Evolutionary conservation across 2,888 invertebrate genomes (phyloP).

Genomic region (Hyposoter dolosus): DNA sequence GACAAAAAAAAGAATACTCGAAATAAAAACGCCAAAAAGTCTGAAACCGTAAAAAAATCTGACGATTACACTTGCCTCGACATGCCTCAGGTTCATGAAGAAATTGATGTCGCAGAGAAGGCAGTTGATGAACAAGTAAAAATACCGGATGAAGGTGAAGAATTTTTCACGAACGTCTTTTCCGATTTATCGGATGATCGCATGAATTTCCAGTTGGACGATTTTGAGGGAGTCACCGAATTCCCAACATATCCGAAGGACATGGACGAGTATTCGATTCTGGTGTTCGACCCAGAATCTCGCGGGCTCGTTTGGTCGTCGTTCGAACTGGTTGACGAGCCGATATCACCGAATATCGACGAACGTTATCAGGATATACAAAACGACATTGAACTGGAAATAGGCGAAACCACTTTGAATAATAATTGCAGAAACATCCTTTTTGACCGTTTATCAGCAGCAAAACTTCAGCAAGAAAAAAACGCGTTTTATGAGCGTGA

Average conservation of each 20-base stretch:
- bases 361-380: neutral
- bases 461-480: neutral
- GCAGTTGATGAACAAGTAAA: neutral
- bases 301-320: slow-evolving; percentile 42
- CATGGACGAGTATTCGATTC: slow-evolving; percentile 52
- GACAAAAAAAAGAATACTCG: neutral
- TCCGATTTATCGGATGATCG: neutral
- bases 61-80: neutral
- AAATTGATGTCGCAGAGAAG: neutral
- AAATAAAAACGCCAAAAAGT: neutral
- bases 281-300: slow-evolving; percentile 40
- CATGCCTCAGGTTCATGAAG: neutral
- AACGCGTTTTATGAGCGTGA: neutral
- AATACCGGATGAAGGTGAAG: neutral
- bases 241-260: slow-evolving; percentile 47
- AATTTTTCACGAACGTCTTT: neutral
- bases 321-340: slow-evolving; percentile 11
- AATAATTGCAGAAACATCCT: neutral
- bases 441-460: neutral
- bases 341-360: neutral
- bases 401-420: neutral
- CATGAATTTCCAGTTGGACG: neutral
- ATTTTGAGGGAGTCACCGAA: slow-evolving; percentile 3
- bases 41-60: neutral
- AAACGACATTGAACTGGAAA: neutral